A percentile compares a stretch with the other conserved stretches of the same genome.
Evolutionary conservation across 2,888 invertebrate genomes (phyloP).

Genomic region (Zaprionus bogoriensis): DNA sequence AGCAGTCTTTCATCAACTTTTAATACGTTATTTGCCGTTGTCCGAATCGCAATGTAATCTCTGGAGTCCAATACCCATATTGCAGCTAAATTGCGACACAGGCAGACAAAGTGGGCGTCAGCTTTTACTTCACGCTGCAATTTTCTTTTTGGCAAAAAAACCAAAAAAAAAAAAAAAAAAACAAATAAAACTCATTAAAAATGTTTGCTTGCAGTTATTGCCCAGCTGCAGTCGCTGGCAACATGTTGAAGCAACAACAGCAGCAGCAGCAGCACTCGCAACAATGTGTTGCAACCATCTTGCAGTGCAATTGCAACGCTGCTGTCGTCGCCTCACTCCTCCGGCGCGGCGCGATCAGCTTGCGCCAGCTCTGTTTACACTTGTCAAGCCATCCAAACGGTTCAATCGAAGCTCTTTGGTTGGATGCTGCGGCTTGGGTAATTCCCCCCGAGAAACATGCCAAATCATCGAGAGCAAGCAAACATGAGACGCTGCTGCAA

Average conservation of each 20-base stretch:
- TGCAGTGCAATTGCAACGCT: constrained; percentile 27
- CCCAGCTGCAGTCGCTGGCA: constrained; percentile 31
- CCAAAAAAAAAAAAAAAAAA: constrained; percentile 6
- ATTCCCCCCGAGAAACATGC: constrained; percentile 42
- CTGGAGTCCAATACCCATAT: constrained; percentile 3
- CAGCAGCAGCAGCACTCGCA: no score
- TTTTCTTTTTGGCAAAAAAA: constrained; percentile 22
- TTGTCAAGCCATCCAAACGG: constrained; percentile 27
- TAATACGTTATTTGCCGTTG: no score
- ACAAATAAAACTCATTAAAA: constrained; percentile 52
- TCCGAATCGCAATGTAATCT: background rate
- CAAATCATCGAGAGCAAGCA: constrained; percentile 35
- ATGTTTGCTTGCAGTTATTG: constrained; percentile 47
- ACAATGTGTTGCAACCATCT: constrained; percentile 54
- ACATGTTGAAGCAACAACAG: constrained; percentile 53
- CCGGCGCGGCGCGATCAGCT: constrained; percentile 30
- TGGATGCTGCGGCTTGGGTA: constrained; percentile 16
- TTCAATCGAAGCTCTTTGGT: constrained; percentile 28
- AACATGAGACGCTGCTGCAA: constrained; percentile 8
- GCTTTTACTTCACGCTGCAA: constrained; percentile 25
- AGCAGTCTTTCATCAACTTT: background rate
- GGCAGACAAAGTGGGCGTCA: constrained; percentile 32
- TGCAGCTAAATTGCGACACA: constrained; percentile 32
- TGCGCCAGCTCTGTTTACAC: constrained; percentile 36
- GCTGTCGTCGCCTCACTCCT: constrained; percentile 9